Base-by-base conservation (phyloP, 1,140 invertebrate species). In the Tribolium castaneum region DNA sequence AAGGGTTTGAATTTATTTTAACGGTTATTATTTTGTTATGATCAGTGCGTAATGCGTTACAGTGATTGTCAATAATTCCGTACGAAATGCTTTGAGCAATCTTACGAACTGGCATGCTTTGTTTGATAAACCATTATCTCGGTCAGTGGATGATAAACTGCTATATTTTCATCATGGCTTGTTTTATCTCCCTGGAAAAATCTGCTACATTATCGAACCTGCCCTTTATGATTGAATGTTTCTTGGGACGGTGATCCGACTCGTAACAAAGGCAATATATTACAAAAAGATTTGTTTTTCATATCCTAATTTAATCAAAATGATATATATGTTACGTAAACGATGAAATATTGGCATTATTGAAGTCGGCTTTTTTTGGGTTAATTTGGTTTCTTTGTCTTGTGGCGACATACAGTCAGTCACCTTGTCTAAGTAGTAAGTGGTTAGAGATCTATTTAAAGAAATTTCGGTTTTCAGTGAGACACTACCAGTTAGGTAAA, bases 111-210 rank as follows among this genome's bases (percentile, higher is more conserved):
- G 39, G 59, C 39, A 70, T 56, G 77, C 77, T 78, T 75, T 79
- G 74, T 81, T 81, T 81, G 80, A 81, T 71, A 75, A 81, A 74
- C 80, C 77, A 81, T 81, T 81, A 78, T 81, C 70, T 76, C 77
- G 77, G 52, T 70, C 77, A 80, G 77, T 79, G 78, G 74, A 78
- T 75, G 77, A 80, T 78, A 78, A 76, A 80, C 70, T 75, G 70
- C 45, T 70, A 35, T 77, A 73, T 73, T 73, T 73, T 73, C 71
- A 73, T 73, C 71, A 54, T 73, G 16, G 50, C 70, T 72, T 72
- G 71, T 73, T 73, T 52, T 73, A 73, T 73, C 50, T 73, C 50
- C 16, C 50, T 73, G 52, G 71, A 54, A 73, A 73, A 73, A 73
- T 73, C 71, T 73, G 71, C 30, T 54, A 54, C 50, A 73, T 73